Evolutionary conservation across 2,113 vertebrate genomes (phyloP).

Genomic region (Cynoglossus semilaevis): DNA sequence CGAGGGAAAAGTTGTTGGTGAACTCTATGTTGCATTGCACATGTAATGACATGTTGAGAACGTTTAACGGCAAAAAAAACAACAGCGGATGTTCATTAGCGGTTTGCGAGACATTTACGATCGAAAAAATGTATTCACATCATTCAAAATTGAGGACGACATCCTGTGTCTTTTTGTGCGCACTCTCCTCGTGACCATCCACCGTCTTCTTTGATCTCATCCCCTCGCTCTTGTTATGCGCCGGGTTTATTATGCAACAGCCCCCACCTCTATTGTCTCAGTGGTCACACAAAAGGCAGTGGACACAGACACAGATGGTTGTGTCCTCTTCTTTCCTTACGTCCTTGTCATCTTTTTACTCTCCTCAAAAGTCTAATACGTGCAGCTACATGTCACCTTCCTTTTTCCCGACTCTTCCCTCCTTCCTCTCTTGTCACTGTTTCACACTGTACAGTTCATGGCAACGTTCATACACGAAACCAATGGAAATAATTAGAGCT

Average conservation of each 20-base stretch:
- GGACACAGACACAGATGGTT: not conserved
- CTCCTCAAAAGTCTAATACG: slow-evolving; percentile 37
- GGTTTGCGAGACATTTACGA: not conserved
- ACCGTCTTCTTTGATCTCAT: slow-evolving; percentile 4
- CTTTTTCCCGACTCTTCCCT: slow-evolving; percentile 6
- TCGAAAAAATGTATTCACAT: not conserved
- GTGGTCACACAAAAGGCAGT: not conserved
- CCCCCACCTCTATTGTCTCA: not conserved
- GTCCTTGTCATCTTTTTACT: not conserved
- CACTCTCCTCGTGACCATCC: not conserved
- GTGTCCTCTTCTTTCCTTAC: slow-evolving; percentile 6
- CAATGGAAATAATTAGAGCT: too few species aligned
- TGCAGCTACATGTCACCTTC: slow-evolving; percentile 27
- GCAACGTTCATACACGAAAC: too few species aligned
- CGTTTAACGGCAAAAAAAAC: too few species aligned
- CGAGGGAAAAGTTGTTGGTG: too few species aligned
- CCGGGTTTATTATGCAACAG: slow-evolving; percentile 12
- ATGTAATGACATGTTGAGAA: too few species aligned
- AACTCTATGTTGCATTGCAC: too few species aligned
- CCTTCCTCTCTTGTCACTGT: slow-evolving; percentile 2
- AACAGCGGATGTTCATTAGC: too few species aligned
- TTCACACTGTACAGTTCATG: not conserved
- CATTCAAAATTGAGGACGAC: not conserved
- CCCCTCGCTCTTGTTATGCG: not conserved
- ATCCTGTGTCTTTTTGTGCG: not conserved